Evolutionary conservation across 2,888 invertebrate species (phyloP).

Genomic region (Aspidapion aeneum): DNA sequence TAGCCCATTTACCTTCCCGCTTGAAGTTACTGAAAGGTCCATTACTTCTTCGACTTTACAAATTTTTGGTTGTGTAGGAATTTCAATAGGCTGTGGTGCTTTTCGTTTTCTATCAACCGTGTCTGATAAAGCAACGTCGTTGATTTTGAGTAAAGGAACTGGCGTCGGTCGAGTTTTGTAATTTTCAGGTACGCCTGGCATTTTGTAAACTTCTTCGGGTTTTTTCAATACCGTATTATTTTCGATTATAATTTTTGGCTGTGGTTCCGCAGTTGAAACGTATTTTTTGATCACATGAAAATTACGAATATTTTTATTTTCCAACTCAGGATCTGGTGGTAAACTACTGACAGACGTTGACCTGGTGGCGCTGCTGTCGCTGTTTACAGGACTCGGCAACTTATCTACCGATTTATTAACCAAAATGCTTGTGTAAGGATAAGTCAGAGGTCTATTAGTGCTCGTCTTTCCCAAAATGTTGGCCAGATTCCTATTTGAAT

Average conservation of each 20-base stretch:
- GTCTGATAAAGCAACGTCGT: conserved; percentile 32
- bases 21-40: conserved; percentile 38
- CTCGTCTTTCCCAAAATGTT: conserved; percentile 46
- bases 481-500: conserved; percentile 28
- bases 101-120: conserved; percentile 26
- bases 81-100: conserved; percentile 15
- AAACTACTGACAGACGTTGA: background rate
- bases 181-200: conserved; percentile 17
- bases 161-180: conserved; percentile 10
- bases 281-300: conserved; percentile 43
- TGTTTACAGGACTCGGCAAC: background rate
- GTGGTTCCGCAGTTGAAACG: conserved; percentile 16
- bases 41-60: conserved; percentile 43
- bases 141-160: conserved; percentile 35
- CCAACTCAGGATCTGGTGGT: conserved; percentile 5
- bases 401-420: conserved; percentile 13
- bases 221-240: background rate
- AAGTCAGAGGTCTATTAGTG: conserved; percentile 62
- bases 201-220: conserved; percentile 1
- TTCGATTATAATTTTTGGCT: background rate
- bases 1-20: conserved; percentile 11
- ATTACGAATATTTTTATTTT: conserved; percentile 46
- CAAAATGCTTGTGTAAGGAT: conserved; percentile 54
- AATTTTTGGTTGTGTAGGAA: conserved; percentile 31
- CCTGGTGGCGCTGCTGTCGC: background rate